Base-by-base conservation (phyloP, 2,113 vertebrate genomes). In the Trachemys scripta region DNA sequence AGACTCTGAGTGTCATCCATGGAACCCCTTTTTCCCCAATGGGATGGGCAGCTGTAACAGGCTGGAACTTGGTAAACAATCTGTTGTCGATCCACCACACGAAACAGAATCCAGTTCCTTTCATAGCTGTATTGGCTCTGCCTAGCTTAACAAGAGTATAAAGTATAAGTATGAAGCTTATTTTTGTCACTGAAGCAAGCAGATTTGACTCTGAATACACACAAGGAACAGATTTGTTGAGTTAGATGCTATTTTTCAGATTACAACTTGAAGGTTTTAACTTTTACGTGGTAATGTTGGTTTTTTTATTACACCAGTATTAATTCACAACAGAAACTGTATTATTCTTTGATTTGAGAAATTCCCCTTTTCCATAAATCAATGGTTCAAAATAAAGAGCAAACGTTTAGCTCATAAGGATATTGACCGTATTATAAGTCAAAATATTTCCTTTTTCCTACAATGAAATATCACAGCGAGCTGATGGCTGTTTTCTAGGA, bases 51-150 rank as follows among this genome's bases (percentile, higher is more conserved):
- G 79, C 90, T 95, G 93, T 89, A 94, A 42, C 79, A 86, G 84
- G 65, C 88, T 62, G 95, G 85, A 94, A 80, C 45, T 27, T 75
- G 86, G 50, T 54, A 93, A 96, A 97, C 49, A 82, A 62, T 82
- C 49, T 89, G 69, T 93, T 85, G 84, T 88, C 89, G 53, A 83
- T 91, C 38, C 75, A 89, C 93, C 85, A 88, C 92, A 94, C 86
- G 89, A 78, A 95, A 75, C 25, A 90, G 53, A 95, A 94, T 83
- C 45, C 72, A 94, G 51, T 80, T 90, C 38, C 84, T 88, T 95
- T 92, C 84, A 80, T 5, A 93, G 78, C 49, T 57, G 17, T 85
- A 62, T 84, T 94, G 87, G 84, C 80, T 93, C 94, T 82, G 31
- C 56, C 89, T 91, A 50, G 72, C 75, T 95, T 94, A 93, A 83